Conservation (phyloP, 2,888 invertebrate genomes). For the Steromphala cineraria region DNA sequence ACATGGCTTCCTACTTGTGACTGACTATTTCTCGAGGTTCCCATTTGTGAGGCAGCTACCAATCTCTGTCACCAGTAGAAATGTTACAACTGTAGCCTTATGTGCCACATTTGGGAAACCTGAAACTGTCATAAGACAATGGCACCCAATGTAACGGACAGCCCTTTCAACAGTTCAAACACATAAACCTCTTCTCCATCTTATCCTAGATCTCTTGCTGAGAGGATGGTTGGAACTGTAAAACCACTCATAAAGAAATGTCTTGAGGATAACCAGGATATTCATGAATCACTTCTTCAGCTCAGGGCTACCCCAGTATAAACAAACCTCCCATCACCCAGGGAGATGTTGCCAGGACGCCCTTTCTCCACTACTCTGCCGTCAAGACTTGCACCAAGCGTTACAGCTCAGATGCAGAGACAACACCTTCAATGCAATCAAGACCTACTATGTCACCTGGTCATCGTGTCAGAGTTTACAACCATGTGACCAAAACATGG, state of each 20-base stretch:
- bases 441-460: background rate
- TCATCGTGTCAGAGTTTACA: no score
- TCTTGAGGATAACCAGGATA: background rate
- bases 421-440: background rate
- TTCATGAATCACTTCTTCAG: background rate
- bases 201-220: background rate
- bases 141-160: background rate
- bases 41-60: background rate
- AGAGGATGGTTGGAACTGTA: conserved; percentile 10
- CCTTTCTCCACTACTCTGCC: background rate
- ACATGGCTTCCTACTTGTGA: conserved; percentile 15
- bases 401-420: background rate
- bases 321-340: background rate
- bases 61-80: background rate
- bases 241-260: background rate
- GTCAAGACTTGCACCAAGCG: background rate
- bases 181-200: background rate
- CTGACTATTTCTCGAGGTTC: conserved; percentile 26
- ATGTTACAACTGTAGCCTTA: background rate
- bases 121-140: background rate
- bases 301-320: background rate
- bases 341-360: background rate
- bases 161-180: background rate
- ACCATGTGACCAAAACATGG: no score
- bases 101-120: conserved; percentile 14